Conservation (phyloP, 2,888 invertebrate genomes). For the Phanerotoma sp. region DNA sequence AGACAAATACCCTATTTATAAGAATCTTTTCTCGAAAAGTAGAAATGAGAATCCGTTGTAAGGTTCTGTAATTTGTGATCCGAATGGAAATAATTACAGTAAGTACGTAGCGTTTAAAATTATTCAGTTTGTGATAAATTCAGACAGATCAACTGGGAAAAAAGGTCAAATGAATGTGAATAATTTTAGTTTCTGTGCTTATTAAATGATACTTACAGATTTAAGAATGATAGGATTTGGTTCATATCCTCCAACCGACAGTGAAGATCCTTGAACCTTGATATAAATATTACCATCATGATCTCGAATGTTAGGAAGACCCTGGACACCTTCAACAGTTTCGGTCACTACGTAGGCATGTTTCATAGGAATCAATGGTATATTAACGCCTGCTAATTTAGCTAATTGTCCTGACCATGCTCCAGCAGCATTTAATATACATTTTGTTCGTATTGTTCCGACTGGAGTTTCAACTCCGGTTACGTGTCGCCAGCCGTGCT, state of each 20-base stretch:
- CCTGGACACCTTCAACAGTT: constrained; percentile 71
- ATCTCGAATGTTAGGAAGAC: constrained; percentile 81
- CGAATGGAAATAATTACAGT: too few relatives aligned
- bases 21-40: too few relatives aligned
- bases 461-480: constrained; percentile 74
- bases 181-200: too few relatives aligned
- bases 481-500: constrained; percentile 68
- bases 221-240: constrained; percentile 79
- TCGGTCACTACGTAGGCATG: constrained; percentile 88
- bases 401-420: constrained; percentile 81
- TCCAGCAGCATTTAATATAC: constrained; percentile 78
- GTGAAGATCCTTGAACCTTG: constrained; percentile 79
- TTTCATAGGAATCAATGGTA: constrained; percentile 82
- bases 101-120: too few relatives aligned
- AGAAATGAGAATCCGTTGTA: too few relatives aligned
- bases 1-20: too few relatives aligned
- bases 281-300: constrained; percentile 84
- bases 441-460: constrained; percentile 75
- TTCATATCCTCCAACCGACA: constrained; percentile 88
- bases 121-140: too few relatives aligned
- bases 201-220: constrained; percentile 65
- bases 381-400: constrained; percentile 65
- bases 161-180: too few relatives aligned
- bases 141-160: too few relatives aligned
- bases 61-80: too few relatives aligned